Base-by-base conservation (phyloP, 2,113 vertebrate species). In the Corythornis vintsioides region DNA sequence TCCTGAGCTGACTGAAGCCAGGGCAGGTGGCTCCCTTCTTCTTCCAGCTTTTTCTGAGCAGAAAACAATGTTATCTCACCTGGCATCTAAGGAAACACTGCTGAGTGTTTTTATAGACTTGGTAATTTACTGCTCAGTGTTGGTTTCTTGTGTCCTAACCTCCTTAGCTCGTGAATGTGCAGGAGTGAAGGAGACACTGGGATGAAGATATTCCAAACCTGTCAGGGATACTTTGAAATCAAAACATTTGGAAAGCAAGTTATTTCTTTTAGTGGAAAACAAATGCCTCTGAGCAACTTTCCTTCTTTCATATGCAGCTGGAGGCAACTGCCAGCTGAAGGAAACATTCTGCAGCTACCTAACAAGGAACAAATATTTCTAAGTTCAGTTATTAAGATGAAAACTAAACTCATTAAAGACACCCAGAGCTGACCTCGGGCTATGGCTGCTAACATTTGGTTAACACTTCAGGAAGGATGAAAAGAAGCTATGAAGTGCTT, bases 131-230 rank as follows among this genome's bases (percentile, higher is more conserved):
- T 13, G 90, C 38, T 60, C 82, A 1, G 1, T 3, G 35, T 15
- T 33, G 13, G 18, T 92, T 87, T 89, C 70, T 57, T 83, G 86
- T 61, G 64, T 60, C 69, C 50, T 80, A 93, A 95, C 82, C 74
- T 93, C 84, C 65, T 38, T 86, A 93, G 87, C 48, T 50, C 77
- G 75, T 89, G 91, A 95, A 95, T 81, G 43, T 5, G 78, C 71
- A 80, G 52, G 28, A 67, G 31, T 1, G 18, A 76, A 60, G 24
- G 10, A 55, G 89, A 86, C 11, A 15, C 14, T 8, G 43, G 33
- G 67, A 48, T 13, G 42, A 81, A 74, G 71, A 73, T 45, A 86
- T 45, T 50, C 38, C 89, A 63, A 83, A 92, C 52, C 52, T 75
- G 50, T 55, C 14, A 1, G 1, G 22, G 61, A 33, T 69, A 56